Percentiles rank a stretch among this genome's conserved stretches.
Evolutionary conservation across 2,113 vertebrate species (phyloP).

Genomic region (Zingel zingel): DNA sequence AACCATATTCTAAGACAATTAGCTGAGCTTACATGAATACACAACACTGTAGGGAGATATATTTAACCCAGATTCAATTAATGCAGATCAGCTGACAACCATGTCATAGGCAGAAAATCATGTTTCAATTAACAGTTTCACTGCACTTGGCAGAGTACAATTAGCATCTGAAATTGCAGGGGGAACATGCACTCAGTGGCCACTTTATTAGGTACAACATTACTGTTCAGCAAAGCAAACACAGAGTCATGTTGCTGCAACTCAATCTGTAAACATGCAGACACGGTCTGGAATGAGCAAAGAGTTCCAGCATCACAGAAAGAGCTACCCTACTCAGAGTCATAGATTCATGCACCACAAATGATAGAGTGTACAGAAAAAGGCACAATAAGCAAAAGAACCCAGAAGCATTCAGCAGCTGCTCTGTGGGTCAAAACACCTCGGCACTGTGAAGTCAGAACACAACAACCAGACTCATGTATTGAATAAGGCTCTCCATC

Average conservation of each 20-base stretch:
- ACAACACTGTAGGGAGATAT: slow-evolving; percentile 32
- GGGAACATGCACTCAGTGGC: not conserved
- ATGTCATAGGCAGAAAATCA: slow-evolving; percentile 20
- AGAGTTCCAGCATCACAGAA: not conserved
- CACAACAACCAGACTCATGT: not conserved
- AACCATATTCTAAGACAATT: slow-evolving; percentile 50
- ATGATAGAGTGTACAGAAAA: not conserved
- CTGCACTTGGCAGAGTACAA: slow-evolving; percentile 1
- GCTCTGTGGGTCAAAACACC: not conserved
- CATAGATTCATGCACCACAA: slow-evolving; percentile 1
- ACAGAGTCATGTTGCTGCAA: not conserved
- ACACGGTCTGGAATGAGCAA: not conserved
- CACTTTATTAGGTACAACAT: slow-evolving; percentile 9
- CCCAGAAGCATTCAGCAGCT: slow-evolving; percentile 20
- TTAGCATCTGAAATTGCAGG: not conserved
- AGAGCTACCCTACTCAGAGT: not conserved
- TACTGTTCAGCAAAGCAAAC: not conserved
- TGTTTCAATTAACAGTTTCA: slow-evolving; percentile 26
- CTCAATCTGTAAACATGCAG: slow-evolving; percentile 5
- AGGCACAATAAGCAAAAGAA: not conserved
- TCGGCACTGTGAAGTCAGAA: slow-evolving; percentile 7
- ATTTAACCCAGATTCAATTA: slow-evolving; percentile 59
- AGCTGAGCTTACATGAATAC: slow-evolving; percentile 48
- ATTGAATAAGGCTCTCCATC: not conserved
- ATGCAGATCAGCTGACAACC: slow-evolving; percentile 40